Evolutionary conservation across 2,888 invertebrate genomes (phyloP).

Genomic region (Chalcis sispes): DNA sequence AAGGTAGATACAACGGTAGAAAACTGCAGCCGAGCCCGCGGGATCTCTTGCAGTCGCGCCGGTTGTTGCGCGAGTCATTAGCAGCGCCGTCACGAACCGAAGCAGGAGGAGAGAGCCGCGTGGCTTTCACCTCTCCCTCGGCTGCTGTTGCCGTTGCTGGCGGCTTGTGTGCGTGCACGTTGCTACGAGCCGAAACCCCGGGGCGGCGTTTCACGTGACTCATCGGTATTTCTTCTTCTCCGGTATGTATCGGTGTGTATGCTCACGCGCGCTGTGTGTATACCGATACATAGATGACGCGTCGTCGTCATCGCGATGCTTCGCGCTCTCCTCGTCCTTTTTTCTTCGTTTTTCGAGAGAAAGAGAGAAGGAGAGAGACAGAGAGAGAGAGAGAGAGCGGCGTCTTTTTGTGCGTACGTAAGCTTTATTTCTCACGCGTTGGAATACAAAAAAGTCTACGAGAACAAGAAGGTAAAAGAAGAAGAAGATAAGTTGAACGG

Average conservation of each 20-base stretch:
- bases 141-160: too few species aligned
- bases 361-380: too few species aligned
- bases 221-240: conserved; percentile 57
- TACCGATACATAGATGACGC: too few species aligned
- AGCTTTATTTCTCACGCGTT: conserved; percentile 9
- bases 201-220: conserved; percentile 49
- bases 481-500: background rate
- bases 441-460: too few species aligned
- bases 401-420: background rate
- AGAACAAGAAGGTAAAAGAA: background rate
- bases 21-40: background rate
- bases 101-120: background rate
- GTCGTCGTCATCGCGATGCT: conserved; percentile 36
- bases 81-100: conserved; percentile 28
- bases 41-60: background rate
- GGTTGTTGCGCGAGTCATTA: conserved; percentile 18
- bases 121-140: conserved; percentile 65
- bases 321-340: conserved; percentile 6
- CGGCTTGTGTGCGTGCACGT: background rate
- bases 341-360: conserved; percentile 6
- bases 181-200: background rate
- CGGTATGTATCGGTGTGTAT: conserved; percentile 9
- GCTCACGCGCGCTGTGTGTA: background rate
- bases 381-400: too few species aligned
- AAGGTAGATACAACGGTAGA: too few species aligned